Evolutionary conservation across 1,140 invertebrate species (phyloP).

Genomic region (Sitophilus oryzae): DNA sequence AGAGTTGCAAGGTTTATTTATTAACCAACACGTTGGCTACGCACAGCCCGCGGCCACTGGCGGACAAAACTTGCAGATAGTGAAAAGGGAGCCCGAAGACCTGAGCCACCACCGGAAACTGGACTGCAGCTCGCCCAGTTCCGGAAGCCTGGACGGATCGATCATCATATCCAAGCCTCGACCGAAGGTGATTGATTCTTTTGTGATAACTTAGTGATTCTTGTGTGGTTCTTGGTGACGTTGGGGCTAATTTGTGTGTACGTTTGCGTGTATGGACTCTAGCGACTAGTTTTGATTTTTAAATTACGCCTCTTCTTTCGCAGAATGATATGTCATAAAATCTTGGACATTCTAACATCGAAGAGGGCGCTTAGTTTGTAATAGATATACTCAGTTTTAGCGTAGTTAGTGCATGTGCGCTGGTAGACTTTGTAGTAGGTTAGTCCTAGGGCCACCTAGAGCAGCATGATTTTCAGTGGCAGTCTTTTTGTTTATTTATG

Average conservation of each 20-base stretch:
- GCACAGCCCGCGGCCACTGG: conserved; percentile 38
- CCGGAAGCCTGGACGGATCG: conserved; percentile 39
- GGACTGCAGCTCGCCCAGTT: conserved; percentile 39
- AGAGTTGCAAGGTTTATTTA: conserved; percentile 58
- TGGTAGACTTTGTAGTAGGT: conserved; percentile 27
- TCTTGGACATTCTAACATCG: conserved; percentile 16
- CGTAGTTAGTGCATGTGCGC: conserved; percentile 29
- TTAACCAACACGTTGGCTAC: conserved; percentile 50
- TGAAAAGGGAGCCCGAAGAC: conserved; percentile 64
- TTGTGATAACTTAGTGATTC: conserved; percentile 15
- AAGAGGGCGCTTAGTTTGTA: background rate
- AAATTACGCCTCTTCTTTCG: conserved; percentile 1
- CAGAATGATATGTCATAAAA: conserved; percentile 20
- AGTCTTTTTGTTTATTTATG: conserved; percentile 15
- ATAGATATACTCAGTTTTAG: conserved; percentile 1
- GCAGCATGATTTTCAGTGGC: conserved; percentile 19
- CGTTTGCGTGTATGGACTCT: background rate
- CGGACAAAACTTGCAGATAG: conserved; percentile 46
- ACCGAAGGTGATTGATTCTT: conserved; percentile 41
- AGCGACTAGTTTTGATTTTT: background rate
- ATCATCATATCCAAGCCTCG: conserved; percentile 41
- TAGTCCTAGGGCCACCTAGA: conserved; percentile 33
- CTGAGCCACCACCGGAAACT: conserved; percentile 49
- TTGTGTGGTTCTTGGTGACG: background rate
- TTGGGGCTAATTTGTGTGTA: conserved; percentile 4